These are phyloP conservation scores for Drosophila multiciliata DNA, from an alignment of 2,888 invertebrate genomes.

Conservation along the genomic window DNA sequence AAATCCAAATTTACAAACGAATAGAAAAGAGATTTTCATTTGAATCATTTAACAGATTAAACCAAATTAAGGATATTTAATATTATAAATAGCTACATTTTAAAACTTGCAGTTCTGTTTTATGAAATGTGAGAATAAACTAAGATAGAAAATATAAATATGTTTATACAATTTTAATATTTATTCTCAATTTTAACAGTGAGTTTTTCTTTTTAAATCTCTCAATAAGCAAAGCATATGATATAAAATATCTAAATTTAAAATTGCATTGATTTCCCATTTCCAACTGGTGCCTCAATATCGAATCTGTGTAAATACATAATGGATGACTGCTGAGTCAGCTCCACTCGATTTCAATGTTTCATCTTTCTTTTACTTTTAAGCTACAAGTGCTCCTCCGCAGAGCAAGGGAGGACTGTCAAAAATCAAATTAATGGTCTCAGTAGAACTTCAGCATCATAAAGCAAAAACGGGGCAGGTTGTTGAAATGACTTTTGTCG, in stretches of 20 bases:
- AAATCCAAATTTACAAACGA: slow-evolving; percentile 2
- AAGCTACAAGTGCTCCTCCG: slow-evolving; percentile 36
- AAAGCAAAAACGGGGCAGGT: slow-evolving; percentile 39
- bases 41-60: background rate
- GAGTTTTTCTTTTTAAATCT: background rate
- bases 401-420: slow-evolving; percentile 44
- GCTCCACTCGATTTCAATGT: slow-evolving; percentile 17
- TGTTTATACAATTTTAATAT: background rate
- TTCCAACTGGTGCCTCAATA: background rate
- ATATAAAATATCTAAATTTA: background rate
- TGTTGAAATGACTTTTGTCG: slow-evolving; percentile 67
- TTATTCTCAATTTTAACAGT: background rate
- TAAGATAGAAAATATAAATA: background rate
- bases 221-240: background rate
- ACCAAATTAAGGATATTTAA: background rate
- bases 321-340: slow-evolving; percentile 27
- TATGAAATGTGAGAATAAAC: background rate
- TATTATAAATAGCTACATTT: background rate
- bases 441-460: slow-evolving; percentile 43
- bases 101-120: background rate
- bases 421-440: slow-evolving; percentile 70
- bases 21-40: background rate
- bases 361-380: slow-evolving; percentile 11
- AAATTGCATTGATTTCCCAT: background rate
- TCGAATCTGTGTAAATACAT: slow-evolving; percentile 3